A percentile compares a stretch with the other conserved stretches of the same genome.
phyloP scores from a whole-genome alignment of 2,113 vertebrate genomes.

The Platanista minor region DNA sequence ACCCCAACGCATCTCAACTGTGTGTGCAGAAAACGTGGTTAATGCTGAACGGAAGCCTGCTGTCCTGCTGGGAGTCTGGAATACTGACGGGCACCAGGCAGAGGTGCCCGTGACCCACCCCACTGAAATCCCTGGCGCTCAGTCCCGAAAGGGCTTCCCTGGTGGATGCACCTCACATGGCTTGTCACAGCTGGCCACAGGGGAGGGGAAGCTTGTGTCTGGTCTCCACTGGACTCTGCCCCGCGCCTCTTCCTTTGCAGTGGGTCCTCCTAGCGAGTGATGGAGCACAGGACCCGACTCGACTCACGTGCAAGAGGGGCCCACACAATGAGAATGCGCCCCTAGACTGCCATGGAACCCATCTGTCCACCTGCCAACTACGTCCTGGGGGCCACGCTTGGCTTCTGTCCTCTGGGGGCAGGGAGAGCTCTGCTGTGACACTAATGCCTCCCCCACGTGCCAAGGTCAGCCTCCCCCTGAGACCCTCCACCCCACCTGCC shows the following conservation, averaged over 20 bases:
- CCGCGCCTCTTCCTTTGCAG: background rate
- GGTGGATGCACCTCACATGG: background rate
- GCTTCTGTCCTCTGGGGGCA: background rate
- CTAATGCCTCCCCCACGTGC: background rate
- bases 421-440: background rate
- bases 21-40: background rate
- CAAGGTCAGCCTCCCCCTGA: background rate
- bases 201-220: background rate
- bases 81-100: background rate
- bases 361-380: background rate
- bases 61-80: background rate
- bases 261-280: background rate
- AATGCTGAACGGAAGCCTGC: background rate
- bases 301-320: fast-evolving
- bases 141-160: background rate
- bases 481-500: background rate
- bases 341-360: fast-evolving
- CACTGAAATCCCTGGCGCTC: background rate
- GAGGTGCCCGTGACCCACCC: background rate
- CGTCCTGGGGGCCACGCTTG: background rate
- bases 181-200: background rate
- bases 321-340: background rate
- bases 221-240: fast-evolving
- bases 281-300: background rate
- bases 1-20: background rate